These are phyloP conservation scores for Pachyseris speciosa DNA, from an alignment of 64 coral and sea anemone genomes.

Conservation along the genomic window DNA sequence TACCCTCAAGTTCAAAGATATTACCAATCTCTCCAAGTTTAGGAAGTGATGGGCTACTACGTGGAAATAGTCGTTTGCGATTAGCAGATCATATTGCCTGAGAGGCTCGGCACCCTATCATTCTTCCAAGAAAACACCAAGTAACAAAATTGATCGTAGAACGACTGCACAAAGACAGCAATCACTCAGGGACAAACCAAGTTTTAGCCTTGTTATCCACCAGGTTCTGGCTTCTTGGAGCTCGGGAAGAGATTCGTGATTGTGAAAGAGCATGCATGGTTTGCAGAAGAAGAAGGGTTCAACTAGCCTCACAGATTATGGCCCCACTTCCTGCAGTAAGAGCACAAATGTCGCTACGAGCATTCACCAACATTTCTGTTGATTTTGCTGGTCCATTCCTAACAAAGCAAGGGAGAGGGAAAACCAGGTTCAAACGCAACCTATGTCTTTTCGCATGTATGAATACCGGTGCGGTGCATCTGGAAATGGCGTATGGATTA, in stretches of 20 bases:
- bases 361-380: neutral
- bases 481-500: slow-evolving; percentile 31
- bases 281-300: too few relatives aligned
- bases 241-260: too few relatives aligned
- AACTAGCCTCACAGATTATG: neutral
- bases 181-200: too few relatives aligned
- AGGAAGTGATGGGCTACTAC: neutral
- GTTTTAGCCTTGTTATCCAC: too few relatives aligned
- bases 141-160: too few relatives aligned
- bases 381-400: slow-evolving; percentile 41
- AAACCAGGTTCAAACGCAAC: neutral
- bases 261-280: too few relatives aligned
- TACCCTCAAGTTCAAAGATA: neutral
- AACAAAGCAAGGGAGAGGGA: slow-evolving; percentile 52
- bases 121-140: too few relatives aligned
- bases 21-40: neutral
- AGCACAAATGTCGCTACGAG: neutral
- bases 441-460: slow-evolving; percentile 10
- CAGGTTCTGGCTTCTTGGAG: too few relatives aligned
- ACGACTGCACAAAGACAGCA: too few relatives aligned
- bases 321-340: slow-evolving; percentile 2
- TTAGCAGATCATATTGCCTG: neutral
- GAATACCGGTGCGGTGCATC: slow-evolving; percentile 9
- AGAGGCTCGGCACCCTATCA: too few relatives aligned
- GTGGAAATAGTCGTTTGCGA: neutral